Evolutionary conservation across 1,140 invertebrate genomes (phyloP).

Genomic region (Drosophila triauraria): DNA sequence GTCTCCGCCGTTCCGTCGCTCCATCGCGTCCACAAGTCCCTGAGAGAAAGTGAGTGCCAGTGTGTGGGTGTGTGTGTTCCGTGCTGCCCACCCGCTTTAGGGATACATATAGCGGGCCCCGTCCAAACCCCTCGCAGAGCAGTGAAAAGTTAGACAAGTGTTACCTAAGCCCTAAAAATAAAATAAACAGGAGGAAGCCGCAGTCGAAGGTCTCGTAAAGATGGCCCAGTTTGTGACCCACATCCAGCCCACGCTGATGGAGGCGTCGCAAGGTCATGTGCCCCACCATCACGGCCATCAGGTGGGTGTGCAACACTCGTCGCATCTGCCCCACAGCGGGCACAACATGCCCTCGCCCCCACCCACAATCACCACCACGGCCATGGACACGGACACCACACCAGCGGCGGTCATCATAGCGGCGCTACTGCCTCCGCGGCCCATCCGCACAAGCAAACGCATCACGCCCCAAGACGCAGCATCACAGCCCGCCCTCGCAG

Average conservation of each 20-base stretch:
- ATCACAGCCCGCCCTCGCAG: constrained; percentile 67
- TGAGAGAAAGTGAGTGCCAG: constrained; percentile 32
- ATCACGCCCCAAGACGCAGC: constrained; percentile 47
- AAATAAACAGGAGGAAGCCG: constrained; percentile 14
- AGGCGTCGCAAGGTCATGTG: constrained; percentile 86
- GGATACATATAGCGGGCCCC: constrained; percentile 60
- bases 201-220: constrained; percentile 29
- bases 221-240: constrained; percentile 87
- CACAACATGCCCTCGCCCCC: constrained; percentile 84
- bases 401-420: constrained; percentile 40
- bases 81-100: constrained; percentile 47
- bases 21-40: constrained; percentile 44
- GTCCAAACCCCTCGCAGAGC: constrained; percentile 13
- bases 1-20: constrained; percentile 20
- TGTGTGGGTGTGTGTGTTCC: constrained; percentile 31
- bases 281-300: constrained; percentile 85
- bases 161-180: constrained; percentile 39
- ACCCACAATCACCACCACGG: constrained; percentile 82
- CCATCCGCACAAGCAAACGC: constrained; percentile 58
- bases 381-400: constrained; percentile 52
- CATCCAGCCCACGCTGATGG: constrained; percentile 87
- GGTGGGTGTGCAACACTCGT: constrained; percentile 80
- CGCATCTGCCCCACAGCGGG: constrained; percentile 83
- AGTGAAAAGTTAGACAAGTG: constrained; percentile 66
- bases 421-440: constrained; percentile 20